These are phyloP conservation scores for Phalanger gymnotis DNA, from an alignment of 2,797 vertebrate species.

Conservation along the genomic window DNA sequence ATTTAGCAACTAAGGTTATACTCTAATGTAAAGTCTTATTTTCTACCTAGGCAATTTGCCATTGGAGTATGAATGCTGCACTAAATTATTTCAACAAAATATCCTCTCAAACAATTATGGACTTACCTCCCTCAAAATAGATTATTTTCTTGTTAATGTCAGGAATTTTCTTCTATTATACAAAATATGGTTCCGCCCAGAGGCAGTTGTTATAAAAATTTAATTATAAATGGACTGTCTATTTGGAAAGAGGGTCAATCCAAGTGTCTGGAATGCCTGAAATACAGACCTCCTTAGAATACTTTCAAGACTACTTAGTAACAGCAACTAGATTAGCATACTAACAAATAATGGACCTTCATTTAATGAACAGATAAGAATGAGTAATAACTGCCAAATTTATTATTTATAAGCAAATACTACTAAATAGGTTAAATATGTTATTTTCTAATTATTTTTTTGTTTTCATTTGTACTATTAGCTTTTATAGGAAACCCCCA, in stretches of 20 bases:
- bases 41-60: neutral
- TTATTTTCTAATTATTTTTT: neutral
- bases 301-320: neutral
- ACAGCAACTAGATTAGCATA: neutral
- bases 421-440: neutral
- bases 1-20: neutral
- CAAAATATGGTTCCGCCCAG: neutral
- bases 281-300: neutral
- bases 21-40: neutral
- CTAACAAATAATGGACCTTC: neutral
- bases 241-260: neutral
- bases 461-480: neutral
- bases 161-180: neutral
- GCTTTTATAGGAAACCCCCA: neutral
- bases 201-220: neutral
- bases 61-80: neutral
- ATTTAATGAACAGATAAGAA: neutral
- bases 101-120: neutral
- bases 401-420: neutral
- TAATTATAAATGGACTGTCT: neutral
- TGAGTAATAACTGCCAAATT: neutral
- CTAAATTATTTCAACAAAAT: neutral
- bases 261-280: neutral
- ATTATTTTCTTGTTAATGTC: neutral
- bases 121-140: neutral